Evolutionary conservation across 2,888 invertebrate genomes (phyloP).

Genomic region (Drosophila yooni): DNA sequence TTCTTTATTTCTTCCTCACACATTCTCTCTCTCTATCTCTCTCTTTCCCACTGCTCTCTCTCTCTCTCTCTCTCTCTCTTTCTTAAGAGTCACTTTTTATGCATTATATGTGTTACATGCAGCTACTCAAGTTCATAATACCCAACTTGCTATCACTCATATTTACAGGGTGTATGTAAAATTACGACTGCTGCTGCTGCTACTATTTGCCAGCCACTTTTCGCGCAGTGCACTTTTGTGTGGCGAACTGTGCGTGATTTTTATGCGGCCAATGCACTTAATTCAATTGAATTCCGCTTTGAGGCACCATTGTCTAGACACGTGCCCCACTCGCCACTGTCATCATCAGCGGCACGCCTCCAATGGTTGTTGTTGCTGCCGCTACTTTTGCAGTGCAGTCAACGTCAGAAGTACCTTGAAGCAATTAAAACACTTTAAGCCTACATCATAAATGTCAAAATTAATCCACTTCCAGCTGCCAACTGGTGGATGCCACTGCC

Average conservation of each 20-base stretch:
- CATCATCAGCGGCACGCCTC: constrained; percentile 10
- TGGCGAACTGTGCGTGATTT: constrained; percentile 64
- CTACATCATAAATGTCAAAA: constrained; percentile 77
- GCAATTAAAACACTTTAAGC: constrained; percentile 74
- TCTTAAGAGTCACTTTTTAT: background rate
- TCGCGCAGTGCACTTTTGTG: constrained; percentile 24
- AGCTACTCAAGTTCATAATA: background rate
- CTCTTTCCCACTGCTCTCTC: background rate
- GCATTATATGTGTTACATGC: background rate
- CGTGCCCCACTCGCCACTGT: constrained; percentile 47
- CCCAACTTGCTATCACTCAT: background rate
- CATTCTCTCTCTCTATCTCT: background rate
- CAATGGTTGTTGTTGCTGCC: constrained; percentile 9
- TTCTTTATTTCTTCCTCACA: background rate
- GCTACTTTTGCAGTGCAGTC: constrained; percentile 2
- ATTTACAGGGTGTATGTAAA: background rate
- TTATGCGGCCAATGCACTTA: constrained; percentile 68
- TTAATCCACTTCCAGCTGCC: constrained; percentile 74
- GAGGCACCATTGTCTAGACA: constrained; percentile 48
- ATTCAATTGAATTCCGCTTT: constrained; percentile 37
- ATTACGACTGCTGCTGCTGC: background rate
- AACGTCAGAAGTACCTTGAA: constrained; percentile 44
- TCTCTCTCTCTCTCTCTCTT: background rate
- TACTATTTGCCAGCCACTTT: background rate
- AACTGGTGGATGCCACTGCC: constrained; percentile 32